A percentile compares a stretch with the other conserved stretches of the same genome.
phyloP scores from a whole-genome alignment of 1,140 invertebrate species.

The Drosophila sulfurigaster region DNA sequence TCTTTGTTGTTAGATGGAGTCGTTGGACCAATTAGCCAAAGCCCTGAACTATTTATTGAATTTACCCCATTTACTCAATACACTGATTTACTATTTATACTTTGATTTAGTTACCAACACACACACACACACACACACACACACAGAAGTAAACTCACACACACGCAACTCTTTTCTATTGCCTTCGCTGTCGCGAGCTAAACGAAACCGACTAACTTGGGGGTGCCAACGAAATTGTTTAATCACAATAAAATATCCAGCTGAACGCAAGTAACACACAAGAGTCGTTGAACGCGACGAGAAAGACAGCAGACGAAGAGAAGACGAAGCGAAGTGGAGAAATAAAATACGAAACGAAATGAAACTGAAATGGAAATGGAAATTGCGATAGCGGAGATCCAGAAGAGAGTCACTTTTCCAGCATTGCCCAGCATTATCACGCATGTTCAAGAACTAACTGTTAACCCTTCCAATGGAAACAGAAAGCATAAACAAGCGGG shows the following conservation, averaged over 20 bases:
- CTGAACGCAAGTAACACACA: conserved; percentile 33
- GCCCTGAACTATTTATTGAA: conserved; percentile 56
- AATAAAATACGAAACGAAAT: background rate
- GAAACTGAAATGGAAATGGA: background rate
- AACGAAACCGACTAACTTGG: conserved; percentile 39
- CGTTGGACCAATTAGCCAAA: conserved; percentile 53
- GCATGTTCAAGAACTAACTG: conserved; percentile 19
- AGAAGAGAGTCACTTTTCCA: conserved; percentile 17
- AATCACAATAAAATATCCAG: conserved; percentile 62
- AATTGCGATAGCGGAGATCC: conserved; percentile 30
- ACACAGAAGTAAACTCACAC: conserved; percentile 19
- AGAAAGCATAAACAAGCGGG: background rate
- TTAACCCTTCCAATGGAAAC: conserved; percentile 4
- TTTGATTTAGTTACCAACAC: conserved; percentile 14
- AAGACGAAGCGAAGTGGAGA: conserved; percentile 21
- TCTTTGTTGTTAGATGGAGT: conserved; percentile 38
- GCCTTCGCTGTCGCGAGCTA: conserved; percentile 27
- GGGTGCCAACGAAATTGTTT: conserved; percentile 45
- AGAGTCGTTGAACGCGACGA: conserved; percentile 43
- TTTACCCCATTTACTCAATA: conserved; percentile 35
- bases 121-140: conserved; percentile 17
- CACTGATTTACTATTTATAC: conserved; percentile 11
- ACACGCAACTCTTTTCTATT: conserved; percentile 9
- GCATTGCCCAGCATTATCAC: background rate
- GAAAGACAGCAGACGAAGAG: conserved; percentile 14